phyloP scores from a whole-genome alignment of 1,140 invertebrate species.

The Micrasema longulum region DNA sequence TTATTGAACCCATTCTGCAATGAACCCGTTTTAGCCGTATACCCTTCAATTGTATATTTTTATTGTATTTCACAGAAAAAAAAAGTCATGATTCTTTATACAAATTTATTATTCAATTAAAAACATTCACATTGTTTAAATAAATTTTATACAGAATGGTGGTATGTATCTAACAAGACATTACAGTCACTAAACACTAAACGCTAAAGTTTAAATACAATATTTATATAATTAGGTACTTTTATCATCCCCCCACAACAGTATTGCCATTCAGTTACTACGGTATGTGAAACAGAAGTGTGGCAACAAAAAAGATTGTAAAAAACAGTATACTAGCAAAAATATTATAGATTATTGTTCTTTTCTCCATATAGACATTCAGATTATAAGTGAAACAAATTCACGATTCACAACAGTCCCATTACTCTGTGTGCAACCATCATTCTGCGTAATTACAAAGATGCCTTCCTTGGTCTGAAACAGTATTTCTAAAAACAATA shows the following conservation, averaged over 20 bases:
- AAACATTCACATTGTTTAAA: slow-evolving; percentile 39
- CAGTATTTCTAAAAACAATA: too few relatives aligned
- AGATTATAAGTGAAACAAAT: slow-evolving; percentile 11
- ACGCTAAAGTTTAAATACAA: slow-evolving; percentile 32
- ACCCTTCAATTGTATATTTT: background rate
- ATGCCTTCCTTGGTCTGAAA: too few relatives aligned
- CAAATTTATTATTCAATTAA: slow-evolving; percentile 44
- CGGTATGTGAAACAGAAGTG: background rate
- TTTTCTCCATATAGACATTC: background rate
- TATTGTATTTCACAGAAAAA: slow-evolving; percentile 5
- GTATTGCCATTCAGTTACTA: slow-evolving; percentile 15
- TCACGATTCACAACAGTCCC: too few relatives aligned
- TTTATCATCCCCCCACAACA: slow-evolving; percentile 1
- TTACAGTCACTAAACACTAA: slow-evolving; percentile 25
- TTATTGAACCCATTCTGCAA: too few relatives aligned
- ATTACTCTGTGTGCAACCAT: too few relatives aligned
- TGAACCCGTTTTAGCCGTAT: too few relatives aligned
- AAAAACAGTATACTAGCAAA: slow-evolving; percentile 40
- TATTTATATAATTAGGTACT: slow-evolving; percentile 42
- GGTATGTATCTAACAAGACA: slow-evolving; percentile 34
- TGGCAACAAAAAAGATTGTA: slow-evolving; percentile 5
- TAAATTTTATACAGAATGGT: slow-evolving; percentile 42
- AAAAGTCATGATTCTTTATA: slow-evolving; percentile 32
- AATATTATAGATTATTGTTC: slow-evolving; percentile 40
- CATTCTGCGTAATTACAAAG: too few relatives aligned